Percentiles rank a stretch among this genome's conserved stretches.
Evolutionary conservation across 2,113 vertebrate genomes (phyloP).

Genomic region (Nestor notabilis): DNA sequence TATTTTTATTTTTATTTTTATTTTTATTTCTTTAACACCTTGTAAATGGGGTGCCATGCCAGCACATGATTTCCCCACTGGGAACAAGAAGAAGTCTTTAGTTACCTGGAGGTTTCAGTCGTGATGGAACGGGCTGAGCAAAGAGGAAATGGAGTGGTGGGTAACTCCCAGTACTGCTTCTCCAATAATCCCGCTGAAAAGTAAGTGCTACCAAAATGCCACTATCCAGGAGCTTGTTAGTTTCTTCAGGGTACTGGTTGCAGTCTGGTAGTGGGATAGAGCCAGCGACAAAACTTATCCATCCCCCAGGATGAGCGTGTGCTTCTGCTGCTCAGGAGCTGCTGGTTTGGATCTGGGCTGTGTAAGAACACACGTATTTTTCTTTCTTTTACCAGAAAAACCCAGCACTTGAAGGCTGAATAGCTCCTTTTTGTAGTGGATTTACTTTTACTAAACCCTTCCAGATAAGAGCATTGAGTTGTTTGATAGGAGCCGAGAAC

Average conservation of each 20-base stretch:
- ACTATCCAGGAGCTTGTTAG: background rate
- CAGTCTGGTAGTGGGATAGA: background rate
- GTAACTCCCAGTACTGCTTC: background rate
- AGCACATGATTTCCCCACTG: background rate
- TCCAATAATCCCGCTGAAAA: background rate
- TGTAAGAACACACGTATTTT: background rate
- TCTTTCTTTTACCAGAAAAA: background rate
- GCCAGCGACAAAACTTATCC: background rate
- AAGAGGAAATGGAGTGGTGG: constrained; percentile 21
- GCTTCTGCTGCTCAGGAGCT: background rate
- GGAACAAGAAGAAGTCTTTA: background rate
- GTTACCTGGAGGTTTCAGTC: constrained; percentile 20
- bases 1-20: background rate
- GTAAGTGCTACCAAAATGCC: background rate
- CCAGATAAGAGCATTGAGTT: constrained; percentile 51
- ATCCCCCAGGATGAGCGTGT: fast-evolving
- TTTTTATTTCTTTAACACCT: background rate
- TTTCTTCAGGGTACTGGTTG: background rate
- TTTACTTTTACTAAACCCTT: constrained; percentile 65
- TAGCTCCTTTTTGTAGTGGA: constrained; percentile 45
- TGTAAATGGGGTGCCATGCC: background rate
- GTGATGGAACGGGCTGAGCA: background rate
- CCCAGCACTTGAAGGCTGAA: constrained; percentile 37
- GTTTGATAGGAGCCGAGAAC: constrained; percentile 54
- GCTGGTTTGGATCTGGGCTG: background rate